Conservation (phyloP, 2,888 invertebrate species). For the Chalcis sispes region DNA sequence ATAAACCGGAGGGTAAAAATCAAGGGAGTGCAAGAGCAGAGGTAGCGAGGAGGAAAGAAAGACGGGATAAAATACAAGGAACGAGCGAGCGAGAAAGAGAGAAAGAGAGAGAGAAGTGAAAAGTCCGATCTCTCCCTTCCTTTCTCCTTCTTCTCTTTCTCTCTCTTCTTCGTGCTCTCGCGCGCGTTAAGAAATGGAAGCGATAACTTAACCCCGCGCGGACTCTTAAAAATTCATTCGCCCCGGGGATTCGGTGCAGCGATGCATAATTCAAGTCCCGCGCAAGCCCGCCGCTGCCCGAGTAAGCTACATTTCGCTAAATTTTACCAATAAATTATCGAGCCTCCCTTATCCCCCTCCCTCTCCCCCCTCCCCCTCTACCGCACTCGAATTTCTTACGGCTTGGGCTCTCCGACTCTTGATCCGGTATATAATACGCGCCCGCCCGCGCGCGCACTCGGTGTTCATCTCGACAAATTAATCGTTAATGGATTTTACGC, state of each 20-base stretch:
- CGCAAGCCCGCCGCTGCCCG: background rate
- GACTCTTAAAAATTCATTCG: slow-evolving; percentile 55
- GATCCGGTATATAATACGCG: too few species aligned
- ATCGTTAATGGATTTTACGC: slow-evolving; percentile 51
- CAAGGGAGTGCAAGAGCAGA: slow-evolving; percentile 3
- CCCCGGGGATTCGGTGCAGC: slow-evolving; percentile 44
- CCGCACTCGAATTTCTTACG: too few species aligned
- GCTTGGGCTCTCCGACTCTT: too few species aligned
- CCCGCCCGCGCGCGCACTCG: background rate
- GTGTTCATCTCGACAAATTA: slow-evolving; percentile 48
- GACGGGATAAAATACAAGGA: slow-evolving; percentile 11
- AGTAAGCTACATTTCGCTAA: slow-evolving; percentile 47
- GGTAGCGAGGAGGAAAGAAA: background rate
- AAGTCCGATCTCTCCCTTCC: slow-evolving; percentile 13
- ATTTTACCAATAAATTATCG: slow-evolving; percentile 54
- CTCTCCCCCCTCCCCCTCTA: background rate
- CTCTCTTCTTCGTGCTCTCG: too few species aligned
- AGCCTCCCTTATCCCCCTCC: background rate
- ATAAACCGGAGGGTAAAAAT: slow-evolving; percentile 26
- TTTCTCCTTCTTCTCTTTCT: too few species aligned
- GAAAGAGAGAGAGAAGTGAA: slow-evolving; percentile 23
- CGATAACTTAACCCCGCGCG: slow-evolving; percentile 52
- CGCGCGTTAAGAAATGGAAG: slow-evolving; percentile 42
- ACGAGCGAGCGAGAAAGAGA: slow-evolving; percentile 12
- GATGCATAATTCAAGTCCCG: slow-evolving; percentile 47